Percentiles rank a stretch among this genome's conserved stretches.
phyloP scores from a whole-genome alignment of 2,888 invertebrate genomes.

The Cephonodes hylas region DNA sequence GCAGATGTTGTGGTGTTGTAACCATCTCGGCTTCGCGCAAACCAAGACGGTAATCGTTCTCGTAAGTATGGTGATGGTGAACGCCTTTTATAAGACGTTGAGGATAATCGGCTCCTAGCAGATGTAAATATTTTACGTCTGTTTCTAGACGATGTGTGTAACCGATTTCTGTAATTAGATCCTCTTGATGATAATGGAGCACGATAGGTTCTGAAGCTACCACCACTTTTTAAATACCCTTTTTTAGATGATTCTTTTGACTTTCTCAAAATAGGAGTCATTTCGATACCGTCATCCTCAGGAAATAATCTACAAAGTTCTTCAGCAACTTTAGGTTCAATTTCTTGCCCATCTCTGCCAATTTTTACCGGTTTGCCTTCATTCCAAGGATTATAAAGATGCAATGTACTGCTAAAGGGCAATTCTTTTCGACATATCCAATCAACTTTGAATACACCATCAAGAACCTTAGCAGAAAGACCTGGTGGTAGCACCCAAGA shows the following conservation, averaged over 20 bases:
- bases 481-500: constrained; percentile 98
- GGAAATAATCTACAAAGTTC: constrained; percentile 96
- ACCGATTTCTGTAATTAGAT: constrained; percentile 74
- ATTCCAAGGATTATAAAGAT: constrained; percentile 98
- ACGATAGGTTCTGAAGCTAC: constrained; percentile 75
- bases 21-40: constrained; percentile 75
- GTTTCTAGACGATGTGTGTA: constrained; percentile 71
- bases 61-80: constrained; percentile 82
- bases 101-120: constrained; percentile 82
- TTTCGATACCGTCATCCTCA: constrained; percentile 94
- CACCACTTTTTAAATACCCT: constrained; percentile 75
- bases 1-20: constrained; percentile 78
- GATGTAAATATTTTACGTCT: constrained; percentile 84
- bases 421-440: constrained; percentile 98
- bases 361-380: constrained; percentile 99
- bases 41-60: constrained; percentile 84
- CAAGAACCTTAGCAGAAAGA: constrained; percentile 94
- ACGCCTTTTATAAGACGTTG: constrained; percentile 77
- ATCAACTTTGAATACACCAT: constrained; percentile 97
- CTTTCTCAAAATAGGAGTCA: constrained; percentile 92
- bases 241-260: constrained; percentile 91
- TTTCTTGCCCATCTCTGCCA: constrained; percentile 99
- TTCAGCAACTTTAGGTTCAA: constrained; percentile 97
- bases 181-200: constrained; percentile 69
- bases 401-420: constrained; percentile 94